phyloP scores from a whole-genome alignment of 1,140 invertebrate genomes.

The Mylabris phalerata region DNA sequence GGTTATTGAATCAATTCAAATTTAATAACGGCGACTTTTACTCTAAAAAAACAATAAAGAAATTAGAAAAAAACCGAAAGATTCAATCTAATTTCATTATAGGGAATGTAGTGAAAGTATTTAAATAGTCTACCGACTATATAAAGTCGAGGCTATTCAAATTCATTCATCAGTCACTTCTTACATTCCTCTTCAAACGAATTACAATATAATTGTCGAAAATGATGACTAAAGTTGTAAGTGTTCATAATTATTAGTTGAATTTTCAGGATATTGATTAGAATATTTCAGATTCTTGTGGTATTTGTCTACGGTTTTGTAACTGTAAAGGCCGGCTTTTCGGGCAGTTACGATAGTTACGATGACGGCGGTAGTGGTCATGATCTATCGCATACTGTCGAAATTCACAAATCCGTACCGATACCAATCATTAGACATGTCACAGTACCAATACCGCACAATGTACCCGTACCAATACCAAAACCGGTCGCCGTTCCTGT shows the following conservation, averaged over 20 bases:
- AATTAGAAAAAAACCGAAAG: too few species aligned
- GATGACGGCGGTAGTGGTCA: slow-evolving; percentile 31
- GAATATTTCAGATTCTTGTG: slow-evolving; percentile 29
- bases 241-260: slow-evolving; percentile 4
- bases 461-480: slow-evolving; percentile 59
- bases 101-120: slow-evolving; percentile 12
- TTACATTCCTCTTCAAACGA: slow-evolving; percentile 2
- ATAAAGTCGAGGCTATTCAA: slow-evolving; percentile 5
- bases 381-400: slow-evolving; percentile 55
- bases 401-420: slow-evolving; percentile 60
- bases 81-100: too few species aligned
- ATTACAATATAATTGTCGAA: not conserved
- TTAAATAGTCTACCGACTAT: slow-evolving; percentile 3
- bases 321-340: slow-evolving; percentile 30
- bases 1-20: too few species aligned
- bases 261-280: not conserved
- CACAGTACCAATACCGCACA: slow-evolving; percentile 57
- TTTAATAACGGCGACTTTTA: too few species aligned
- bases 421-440: slow-evolving; percentile 63
- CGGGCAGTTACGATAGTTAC: slow-evolving; percentile 32
- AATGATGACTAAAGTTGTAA: slow-evolving; percentile 29
- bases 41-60: too few species aligned
- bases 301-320: slow-evolving; percentile 29
- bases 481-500: slow-evolving; percentile 64
- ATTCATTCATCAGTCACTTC: slow-evolving; percentile 13